Evolutionary conservation across 2,113 vertebrate species (phyloP).

Genomic region (Camelus dromedarius): DNA sequence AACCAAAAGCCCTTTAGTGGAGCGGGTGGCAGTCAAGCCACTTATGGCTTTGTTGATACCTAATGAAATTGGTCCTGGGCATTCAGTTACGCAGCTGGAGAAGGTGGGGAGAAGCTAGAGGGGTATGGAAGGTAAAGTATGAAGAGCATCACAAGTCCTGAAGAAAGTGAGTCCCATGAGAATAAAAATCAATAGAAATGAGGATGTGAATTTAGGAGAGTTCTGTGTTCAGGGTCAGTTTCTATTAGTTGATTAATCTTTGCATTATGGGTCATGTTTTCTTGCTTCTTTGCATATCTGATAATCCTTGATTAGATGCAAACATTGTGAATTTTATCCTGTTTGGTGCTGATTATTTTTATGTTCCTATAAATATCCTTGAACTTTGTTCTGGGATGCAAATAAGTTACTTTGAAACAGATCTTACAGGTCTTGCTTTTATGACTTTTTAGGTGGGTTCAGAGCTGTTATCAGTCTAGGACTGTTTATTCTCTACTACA

Average conservation of each 20-base stretch:
- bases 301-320: slow-evolving; percentile 35
- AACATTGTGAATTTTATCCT: not conserved
- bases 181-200: not conserved
- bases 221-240: not conserved
- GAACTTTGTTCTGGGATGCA: not conserved
- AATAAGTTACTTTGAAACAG: not conserved
- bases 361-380: slow-evolving; percentile 23
- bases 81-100: not conserved
- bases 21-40: not conserved
- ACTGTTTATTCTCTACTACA: not conserved
- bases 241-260: not conserved
- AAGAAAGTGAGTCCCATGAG: not conserved
- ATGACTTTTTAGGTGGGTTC: not conserved
- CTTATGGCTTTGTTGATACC: not conserved
- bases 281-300: not conserved
- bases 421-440: not conserved
- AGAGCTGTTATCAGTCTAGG: not conserved
- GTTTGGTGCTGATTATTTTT: not conserved
- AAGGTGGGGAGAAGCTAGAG: not conserved
- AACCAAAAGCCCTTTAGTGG: not conserved
- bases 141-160: not conserved
- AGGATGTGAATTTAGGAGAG: not conserved
- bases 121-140: too few species aligned
- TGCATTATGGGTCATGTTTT: slow-evolving; percentile 23
- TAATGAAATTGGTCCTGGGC: not conserved